Conservation (phyloP, 2,113 vertebrate species). For the Myiagra hebetior region DNA sequence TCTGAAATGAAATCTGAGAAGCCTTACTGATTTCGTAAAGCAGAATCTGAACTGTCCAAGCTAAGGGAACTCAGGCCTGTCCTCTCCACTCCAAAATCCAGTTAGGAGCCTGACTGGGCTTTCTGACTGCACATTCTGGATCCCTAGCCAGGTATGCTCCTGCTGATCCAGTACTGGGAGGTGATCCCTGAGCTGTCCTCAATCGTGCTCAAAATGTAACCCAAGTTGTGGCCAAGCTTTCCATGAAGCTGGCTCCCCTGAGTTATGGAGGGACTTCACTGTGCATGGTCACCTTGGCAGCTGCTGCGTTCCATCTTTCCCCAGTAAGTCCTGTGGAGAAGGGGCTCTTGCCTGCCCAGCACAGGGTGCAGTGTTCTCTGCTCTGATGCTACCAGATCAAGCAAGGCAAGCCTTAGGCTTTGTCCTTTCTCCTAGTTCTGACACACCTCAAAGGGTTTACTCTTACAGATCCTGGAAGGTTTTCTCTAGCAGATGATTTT, state of each 20-base stretch:
- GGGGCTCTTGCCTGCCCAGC: not conserved
- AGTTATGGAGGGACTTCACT: not conserved
- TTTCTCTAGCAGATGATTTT: not conserved
- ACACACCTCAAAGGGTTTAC: not conserved
- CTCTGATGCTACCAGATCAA: not conserved
- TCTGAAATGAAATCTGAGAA: conserved; percentile 47
- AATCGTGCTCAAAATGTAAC: not conserved
- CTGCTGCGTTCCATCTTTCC: not conserved
- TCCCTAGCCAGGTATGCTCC: not conserved
- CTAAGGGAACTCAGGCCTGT: conserved; percentile 9
- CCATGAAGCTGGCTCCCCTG: not conserved
- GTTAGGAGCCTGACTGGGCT: not conserved
- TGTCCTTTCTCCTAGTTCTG: not conserved
- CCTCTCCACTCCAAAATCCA: not conserved
- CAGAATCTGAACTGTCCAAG: conserved; percentile 25
- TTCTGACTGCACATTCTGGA: not conserved
- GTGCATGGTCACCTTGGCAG: not conserved
- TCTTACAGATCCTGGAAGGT: not conserved
- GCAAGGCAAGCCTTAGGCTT: not conserved
- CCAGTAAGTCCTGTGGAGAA: not conserved
- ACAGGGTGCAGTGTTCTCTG: not conserved
- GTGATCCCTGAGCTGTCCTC: not conserved
- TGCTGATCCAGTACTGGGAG: not conserved
- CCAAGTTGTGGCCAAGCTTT: not conserved
- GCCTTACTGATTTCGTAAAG: conserved; percentile 40